These are phyloP conservation scores for Empis stercorea DNA, from an alignment of 2,888 invertebrate species.

Conservation along the genomic window DNA sequence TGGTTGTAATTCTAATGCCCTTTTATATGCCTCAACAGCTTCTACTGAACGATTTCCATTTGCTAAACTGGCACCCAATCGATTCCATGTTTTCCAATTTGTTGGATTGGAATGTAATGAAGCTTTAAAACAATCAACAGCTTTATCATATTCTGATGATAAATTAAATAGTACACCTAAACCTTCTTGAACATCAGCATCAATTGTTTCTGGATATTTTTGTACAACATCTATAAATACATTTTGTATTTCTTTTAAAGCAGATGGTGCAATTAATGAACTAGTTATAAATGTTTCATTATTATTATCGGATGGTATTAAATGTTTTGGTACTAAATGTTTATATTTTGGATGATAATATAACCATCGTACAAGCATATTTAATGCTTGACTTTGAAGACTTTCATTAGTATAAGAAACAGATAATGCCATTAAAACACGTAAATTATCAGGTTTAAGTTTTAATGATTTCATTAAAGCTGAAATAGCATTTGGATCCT, in stretches of 20 bases:
- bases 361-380: conserved; percentile 66
- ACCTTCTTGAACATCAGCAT: conserved; percentile 86
- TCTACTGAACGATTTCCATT: conserved; percentile 91
- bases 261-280: conserved; percentile 36
- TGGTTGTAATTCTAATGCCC: conserved; percentile 80
- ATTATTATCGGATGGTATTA: conserved; percentile 21
- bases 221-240: conserved; percentile 70
- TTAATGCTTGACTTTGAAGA: conserved; percentile 77
- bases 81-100: conserved; percentile 92
- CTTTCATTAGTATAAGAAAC: conserved; percentile 96
- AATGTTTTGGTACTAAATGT: conserved; percentile 49
- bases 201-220: conserved; percentile 56
- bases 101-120: conserved; percentile 64
- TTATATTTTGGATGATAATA: conserved; percentile 68
- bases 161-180: conserved; percentile 92
- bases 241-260: conserved; percentile 51
- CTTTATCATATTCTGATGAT: conserved; percentile 88
- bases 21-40: conserved; percentile 90
- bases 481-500: conserved; percentile 82
- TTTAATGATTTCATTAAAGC: conserved; percentile 77
- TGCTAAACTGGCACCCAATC: conserved; percentile 91
- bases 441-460: conserved; percentile 64
- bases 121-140: conserved; percentile 88
- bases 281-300: conserved; percentile 30
- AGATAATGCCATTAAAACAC: conserved; percentile 79